Conservation (phyloP, 2,888 invertebrate genomes). For the Drosophila quinaria region DNA sequence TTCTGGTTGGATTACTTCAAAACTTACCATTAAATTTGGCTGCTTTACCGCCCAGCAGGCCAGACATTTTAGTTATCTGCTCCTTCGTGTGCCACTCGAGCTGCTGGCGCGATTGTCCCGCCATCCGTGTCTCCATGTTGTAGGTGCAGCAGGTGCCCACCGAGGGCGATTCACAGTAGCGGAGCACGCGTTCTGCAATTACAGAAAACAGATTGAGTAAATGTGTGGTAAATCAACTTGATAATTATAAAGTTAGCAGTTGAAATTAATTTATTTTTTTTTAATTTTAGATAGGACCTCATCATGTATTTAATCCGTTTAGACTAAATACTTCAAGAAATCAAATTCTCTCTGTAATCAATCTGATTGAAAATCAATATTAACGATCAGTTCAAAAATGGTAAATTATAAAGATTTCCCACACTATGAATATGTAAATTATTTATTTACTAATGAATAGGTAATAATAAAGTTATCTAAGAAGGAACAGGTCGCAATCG, state of each 20-base stretch:
- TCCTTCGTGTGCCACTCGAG: slow-evolving; percentile 91
- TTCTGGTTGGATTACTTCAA: slow-evolving; percentile 32
- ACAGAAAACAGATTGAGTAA: background rate
- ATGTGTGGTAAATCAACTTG: background rate
- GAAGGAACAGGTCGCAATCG: too few relatives aligned
- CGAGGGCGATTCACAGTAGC: slow-evolving; percentile 85
- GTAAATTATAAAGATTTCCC: too few relatives aligned
- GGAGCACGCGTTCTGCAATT: slow-evolving; percentile 83
- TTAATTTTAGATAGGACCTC: too few relatives aligned
- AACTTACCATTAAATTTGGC: slow-evolving; percentile 94
- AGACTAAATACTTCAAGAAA: too few relatives aligned
- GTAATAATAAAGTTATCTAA: too few relatives aligned
- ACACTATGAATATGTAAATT: too few relatives aligned
- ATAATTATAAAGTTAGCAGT: background rate
- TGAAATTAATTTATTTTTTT: too few relatives aligned
- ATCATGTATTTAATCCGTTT: too few relatives aligned
- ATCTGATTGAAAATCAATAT: too few relatives aligned
- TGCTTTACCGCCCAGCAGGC: slow-evolving; percentile 91
- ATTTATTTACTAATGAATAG: too few relatives aligned
- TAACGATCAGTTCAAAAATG: too few relatives aligned
- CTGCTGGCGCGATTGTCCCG: slow-evolving; percentile 90
- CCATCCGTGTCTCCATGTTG: slow-evolving; percentile 89
- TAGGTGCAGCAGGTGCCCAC: slow-evolving; percentile 88
- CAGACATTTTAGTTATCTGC: slow-evolving; percentile 91
- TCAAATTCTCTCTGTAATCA: too few relatives aligned